Evolutionary conservation across 2,888 invertebrate species (phyloP).

Genomic region (Drosophila ustulata): DNA sequence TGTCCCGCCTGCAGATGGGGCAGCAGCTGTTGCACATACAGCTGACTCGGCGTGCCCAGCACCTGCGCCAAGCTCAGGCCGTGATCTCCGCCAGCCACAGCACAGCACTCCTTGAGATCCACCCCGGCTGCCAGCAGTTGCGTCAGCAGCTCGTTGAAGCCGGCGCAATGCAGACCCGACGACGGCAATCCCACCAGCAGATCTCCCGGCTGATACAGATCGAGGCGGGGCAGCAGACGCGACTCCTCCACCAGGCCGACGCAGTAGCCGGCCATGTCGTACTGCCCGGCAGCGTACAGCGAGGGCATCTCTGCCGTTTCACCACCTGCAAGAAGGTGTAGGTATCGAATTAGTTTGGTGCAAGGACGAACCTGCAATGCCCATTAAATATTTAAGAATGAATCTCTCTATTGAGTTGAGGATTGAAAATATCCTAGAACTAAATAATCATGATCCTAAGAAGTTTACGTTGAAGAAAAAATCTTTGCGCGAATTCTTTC

Average conservation of each 20-base stretch:
- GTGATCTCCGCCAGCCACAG: conserved; percentile 86
- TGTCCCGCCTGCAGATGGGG: conserved; percentile 88
- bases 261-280: conserved; percentile 98
- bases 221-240: conserved; percentile 88
- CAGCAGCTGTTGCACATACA: conserved; percentile 92
- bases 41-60: conserved; percentile 93
- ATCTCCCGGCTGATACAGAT: conserved; percentile 90
- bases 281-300: conserved; percentile 94
- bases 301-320: conserved; percentile 99
- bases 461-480: no score
- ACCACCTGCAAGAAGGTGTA: conserved; percentile 86
- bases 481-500: no score
- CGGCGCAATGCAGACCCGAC: conserved; percentile 97
- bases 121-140: conserved; percentile 88
- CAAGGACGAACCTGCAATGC: no score
- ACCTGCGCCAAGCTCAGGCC: conserved; percentile 90
- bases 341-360: background rate
- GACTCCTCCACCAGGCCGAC: conserved; percentile 95
- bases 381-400: no score
- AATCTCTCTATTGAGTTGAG: no score
- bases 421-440: no score
- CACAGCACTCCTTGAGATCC: conserved; percentile 87
- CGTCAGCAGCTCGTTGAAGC: conserved; percentile 95
- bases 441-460: no score
- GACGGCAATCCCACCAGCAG: conserved; percentile 94